Conservation (phyloP, 2,113 vertebrate genomes). For the Ophiodon elongatus region DNA sequence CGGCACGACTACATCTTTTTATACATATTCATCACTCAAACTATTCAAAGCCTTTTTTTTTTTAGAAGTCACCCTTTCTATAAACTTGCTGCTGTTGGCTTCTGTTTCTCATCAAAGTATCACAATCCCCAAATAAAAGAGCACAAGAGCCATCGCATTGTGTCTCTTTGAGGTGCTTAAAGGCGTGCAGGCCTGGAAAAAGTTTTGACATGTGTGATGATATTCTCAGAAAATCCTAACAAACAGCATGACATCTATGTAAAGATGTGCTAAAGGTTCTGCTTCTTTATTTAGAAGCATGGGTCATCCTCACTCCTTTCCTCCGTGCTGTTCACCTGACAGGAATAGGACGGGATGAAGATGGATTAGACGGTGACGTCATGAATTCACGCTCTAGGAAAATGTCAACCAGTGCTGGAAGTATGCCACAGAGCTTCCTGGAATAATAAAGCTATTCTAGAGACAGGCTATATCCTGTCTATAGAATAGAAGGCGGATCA, state of each 20-base stretch:
- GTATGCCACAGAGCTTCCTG: not conserved
- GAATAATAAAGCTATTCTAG: constrained; percentile 36
- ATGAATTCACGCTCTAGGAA: constrained; percentile 34
- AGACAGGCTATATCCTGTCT: too few species aligned
- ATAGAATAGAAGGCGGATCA: constrained; percentile 49
- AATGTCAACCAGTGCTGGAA: constrained; percentile 15
- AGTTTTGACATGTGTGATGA: constrained; percentile 8
- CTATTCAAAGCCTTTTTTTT: constrained; percentile 14
- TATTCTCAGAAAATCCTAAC: constrained; percentile 15
- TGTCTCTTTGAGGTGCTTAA: not conserved
- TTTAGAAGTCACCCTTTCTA: constrained; percentile 10
- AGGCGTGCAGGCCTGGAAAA: constrained; percentile 2
- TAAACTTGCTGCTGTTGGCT: not conserved
- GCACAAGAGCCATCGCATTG: not conserved
- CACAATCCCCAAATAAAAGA: not conserved
- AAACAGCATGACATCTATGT: constrained; percentile 10
- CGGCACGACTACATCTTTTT: not conserved
- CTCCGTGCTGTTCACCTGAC: constrained; percentile 21
- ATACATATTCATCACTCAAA: constrained; percentile 21
- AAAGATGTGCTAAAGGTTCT: constrained; percentile 17
- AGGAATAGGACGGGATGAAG: constrained; percentile 55
- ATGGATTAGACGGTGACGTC: constrained; percentile 61
- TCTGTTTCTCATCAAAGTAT: constrained; percentile 26
- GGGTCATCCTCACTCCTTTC: constrained; percentile 37
- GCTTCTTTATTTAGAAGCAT: constrained; percentile 50